phyloP scores from a whole-genome alignment of 2,797 vertebrate genomes.

The Salarias fasciatus region DNA sequence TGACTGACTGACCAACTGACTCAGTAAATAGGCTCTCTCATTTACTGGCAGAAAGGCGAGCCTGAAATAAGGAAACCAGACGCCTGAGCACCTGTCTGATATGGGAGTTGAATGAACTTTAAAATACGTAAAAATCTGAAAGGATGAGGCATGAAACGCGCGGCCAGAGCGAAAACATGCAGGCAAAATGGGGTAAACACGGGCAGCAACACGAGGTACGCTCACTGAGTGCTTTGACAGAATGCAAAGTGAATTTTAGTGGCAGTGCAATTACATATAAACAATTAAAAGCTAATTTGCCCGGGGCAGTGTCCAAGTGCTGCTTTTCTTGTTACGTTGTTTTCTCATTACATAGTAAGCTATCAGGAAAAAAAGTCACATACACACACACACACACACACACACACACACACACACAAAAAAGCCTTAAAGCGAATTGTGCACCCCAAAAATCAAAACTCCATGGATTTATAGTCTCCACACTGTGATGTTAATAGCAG shows the following conservation, averaged over 20 bases:
- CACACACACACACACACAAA: neutral
- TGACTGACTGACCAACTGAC: slow-evolving; percentile 58
- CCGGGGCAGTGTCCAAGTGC: neutral
- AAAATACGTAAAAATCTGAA: neutral
- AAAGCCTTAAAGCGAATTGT: slow-evolving; percentile 6
- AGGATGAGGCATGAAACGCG: no score
- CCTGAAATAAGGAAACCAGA: slow-evolving; percentile 6
- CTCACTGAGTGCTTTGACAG: neutral
- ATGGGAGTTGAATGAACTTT: neutral
- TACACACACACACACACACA: no score
- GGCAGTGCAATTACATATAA: neutral
- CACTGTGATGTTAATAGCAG: neutral
- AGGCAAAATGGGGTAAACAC: neutral
- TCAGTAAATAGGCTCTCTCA: slow-evolving; percentile 40
- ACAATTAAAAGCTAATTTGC: neutral
- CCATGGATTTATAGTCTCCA: neutral
- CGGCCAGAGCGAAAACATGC: neutral
- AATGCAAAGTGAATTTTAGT: neutral
- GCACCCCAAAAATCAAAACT: neutral
- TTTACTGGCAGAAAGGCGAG: slow-evolving; percentile 25
- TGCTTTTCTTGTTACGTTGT: neutral
- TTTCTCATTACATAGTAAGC: slow-evolving; percentile 1
- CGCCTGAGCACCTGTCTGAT: neutral
- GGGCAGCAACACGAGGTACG: neutral
- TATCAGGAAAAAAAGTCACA: neutral